Evolutionary conservation across 2,113 vertebrate species (phyloP).

Genomic region (Entomyzon cyanotis): DNA sequence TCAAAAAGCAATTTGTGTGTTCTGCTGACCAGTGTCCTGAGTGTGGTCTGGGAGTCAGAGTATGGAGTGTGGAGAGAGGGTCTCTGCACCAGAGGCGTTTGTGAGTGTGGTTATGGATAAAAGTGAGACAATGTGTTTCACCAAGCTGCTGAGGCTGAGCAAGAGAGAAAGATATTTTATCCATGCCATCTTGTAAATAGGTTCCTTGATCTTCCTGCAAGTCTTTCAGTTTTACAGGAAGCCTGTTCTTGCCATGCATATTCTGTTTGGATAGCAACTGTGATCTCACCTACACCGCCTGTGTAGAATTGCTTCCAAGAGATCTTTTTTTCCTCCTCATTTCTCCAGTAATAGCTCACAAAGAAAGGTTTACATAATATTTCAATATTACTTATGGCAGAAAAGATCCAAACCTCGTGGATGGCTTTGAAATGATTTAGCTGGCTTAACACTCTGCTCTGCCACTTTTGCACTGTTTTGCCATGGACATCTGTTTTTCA

Average conservation of each 20-base stretch:
- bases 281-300: constrained; percentile 47
- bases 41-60: background rate
- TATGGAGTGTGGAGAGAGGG: background rate
- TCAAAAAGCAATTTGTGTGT: background rate
- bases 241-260: constrained; percentile 5
- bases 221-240: constrained; percentile 37
- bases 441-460: background rate
- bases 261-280: constrained; percentile 44
- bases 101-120: background rate
- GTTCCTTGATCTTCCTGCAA: constrained; percentile 27
- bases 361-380: constrained; percentile 49
- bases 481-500: background rate
- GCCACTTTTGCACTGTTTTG: background rate
- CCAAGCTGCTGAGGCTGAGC: constrained; percentile 9
- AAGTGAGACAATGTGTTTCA: constrained; percentile 1
- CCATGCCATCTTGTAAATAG: constrained; percentile 34
- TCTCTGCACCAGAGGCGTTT: background rate
- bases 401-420: constrained; percentile 24
- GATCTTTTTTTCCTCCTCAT: background rate
- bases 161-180: background rate
- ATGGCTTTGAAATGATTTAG: constrained; percentile 3
- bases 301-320: background rate
- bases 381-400: constrained; percentile 29
- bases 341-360: constrained; percentile 24
- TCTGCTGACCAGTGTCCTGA: background rate